Conservation (phyloP, 2,113 vertebrate species). For the Rhodinocichla rosea region DNA sequence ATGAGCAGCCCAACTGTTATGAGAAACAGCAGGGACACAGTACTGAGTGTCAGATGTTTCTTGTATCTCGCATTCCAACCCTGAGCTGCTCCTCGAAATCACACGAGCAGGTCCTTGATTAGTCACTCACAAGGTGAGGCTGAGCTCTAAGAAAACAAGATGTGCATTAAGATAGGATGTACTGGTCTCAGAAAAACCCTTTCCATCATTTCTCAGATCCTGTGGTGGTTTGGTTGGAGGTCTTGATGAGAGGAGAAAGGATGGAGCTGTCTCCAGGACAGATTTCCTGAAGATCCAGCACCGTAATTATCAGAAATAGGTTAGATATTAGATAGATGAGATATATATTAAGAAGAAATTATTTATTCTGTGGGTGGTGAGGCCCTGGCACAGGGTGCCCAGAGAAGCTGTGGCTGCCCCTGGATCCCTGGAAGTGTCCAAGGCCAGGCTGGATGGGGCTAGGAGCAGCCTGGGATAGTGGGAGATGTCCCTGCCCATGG, state of each 20-base stretch:
- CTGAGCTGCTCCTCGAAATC: not conserved
- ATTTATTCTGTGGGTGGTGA: not conserved
- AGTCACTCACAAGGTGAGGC: not conserved
- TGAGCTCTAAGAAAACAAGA: not conserved
- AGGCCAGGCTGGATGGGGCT: fast-evolving
- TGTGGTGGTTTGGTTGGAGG: not conserved
- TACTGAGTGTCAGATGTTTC: not conserved
- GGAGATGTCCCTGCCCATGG: not conserved
- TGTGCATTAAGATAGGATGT: not conserved
- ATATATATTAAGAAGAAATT: not conserved
- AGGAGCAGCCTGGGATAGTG: not conserved
- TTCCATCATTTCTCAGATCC: not conserved
- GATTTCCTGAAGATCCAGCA: not conserved
- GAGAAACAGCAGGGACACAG: not conserved
- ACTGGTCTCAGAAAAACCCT: not conserved
- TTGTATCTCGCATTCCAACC: not conserved
- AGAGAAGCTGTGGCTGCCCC: not conserved
- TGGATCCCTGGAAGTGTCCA: not conserved
- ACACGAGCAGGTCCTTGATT: not conserved
- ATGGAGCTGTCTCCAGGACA: not conserved
- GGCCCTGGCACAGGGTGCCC: not conserved
- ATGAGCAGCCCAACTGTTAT: not conserved
- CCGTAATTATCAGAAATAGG: not conserved
- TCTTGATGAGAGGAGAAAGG: not conserved
- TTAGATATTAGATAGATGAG: not conserved